phyloP scores from a whole-genome alignment of 2,797 vertebrate species.

The Eurystomus glaucurus region DNA sequence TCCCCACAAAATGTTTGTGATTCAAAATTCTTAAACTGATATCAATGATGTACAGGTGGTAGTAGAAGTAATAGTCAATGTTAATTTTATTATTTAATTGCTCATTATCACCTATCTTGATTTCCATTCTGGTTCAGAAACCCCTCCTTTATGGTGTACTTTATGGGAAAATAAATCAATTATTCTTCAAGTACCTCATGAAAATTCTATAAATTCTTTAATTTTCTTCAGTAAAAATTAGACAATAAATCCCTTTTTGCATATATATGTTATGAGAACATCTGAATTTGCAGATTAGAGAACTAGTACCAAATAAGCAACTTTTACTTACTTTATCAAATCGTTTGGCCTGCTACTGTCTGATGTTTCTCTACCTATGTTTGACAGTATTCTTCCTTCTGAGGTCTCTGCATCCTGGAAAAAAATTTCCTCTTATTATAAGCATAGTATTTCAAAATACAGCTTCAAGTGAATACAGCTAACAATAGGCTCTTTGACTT shows the following conservation, averaged over 20 bases:
- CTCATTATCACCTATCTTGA: not conserved
- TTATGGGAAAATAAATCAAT: not conserved
- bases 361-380: not conserved
- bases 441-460: not conserved
- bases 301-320: not conserved
- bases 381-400: not conserved
- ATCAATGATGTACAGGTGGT: not conserved
- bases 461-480: not conserved
- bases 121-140: not conserved
- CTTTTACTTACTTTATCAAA: not conserved
- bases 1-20: not conserved
- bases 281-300: not conserved
- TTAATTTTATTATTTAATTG: not conserved
- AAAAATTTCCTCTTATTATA: not conserved
- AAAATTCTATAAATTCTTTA: not conserved
- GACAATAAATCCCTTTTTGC: not conserved
- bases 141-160: fast-evolving
- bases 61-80: not conserved
- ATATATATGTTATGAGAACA: fast-evolving
- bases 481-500: not conserved
- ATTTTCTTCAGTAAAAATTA: not conserved
- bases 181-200: not conserved
- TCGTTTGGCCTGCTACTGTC: not conserved
- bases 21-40: not conserved
- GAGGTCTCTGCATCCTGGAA: not conserved